Evolutionary conservation across 2,797 vertebrate species (phyloP).

Genomic region (Enteromius mattozi): DNA sequence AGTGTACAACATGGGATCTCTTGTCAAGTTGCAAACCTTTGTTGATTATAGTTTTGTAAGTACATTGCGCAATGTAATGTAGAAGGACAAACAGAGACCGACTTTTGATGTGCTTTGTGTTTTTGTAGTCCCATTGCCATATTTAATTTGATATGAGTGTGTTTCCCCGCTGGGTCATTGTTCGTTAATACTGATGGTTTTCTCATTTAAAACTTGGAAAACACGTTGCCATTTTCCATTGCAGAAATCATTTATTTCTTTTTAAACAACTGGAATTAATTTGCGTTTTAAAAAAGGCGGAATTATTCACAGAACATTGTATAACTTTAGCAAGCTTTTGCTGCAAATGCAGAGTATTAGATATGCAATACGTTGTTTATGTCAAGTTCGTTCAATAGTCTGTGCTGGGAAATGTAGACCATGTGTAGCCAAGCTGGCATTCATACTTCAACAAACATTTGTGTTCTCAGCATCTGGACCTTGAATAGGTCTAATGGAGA

Average conservation of each 20-base stretch:
- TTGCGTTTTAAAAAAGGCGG: neutral
- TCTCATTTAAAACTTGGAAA: neutral
- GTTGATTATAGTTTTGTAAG: neutral
- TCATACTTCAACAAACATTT: neutral
- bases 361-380: neutral
- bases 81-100: neutral
- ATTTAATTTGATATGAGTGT: neutral
- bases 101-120: neutral
- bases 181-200: neutral
- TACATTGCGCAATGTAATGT: neutral
- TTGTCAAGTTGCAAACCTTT: neutral
- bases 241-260: neutral
- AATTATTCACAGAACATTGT: conserved; percentile 1
- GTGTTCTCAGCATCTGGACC: neutral
- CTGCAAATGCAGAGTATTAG: neutral
- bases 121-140: conserved; percentile 1
- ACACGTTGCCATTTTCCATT: neutral
- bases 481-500: neutral
- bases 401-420: neutral
- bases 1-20: neutral
- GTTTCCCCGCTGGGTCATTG: neutral
- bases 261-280: conserved; percentile 18
- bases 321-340: neutral
- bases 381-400: neutral
- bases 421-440: conserved; percentile 1